Evolutionary conservation across 2,113 vertebrate genomes (phyloP).

Genomic region (Pyrgilauda ruficollis): DNA sequence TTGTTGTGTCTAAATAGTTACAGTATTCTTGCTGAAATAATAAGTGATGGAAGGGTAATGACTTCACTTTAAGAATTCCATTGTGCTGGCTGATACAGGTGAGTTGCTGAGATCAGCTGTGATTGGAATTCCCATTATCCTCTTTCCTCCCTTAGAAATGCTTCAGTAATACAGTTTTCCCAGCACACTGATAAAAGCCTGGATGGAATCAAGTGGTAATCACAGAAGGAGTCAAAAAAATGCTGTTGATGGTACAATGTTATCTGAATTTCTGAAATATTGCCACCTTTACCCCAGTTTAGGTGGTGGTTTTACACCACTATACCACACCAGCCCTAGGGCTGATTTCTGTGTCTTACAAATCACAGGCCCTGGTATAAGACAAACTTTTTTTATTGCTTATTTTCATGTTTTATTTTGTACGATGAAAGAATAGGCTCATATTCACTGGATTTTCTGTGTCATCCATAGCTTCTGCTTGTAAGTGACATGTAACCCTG

Average conservation of each 20-base stretch:
- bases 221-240: not conserved
- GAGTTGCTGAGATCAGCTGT: not conserved
- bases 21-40: not conserved
- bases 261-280: not conserved
- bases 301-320: not conserved
- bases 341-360: not conserved
- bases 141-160: not conserved
- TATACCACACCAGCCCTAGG: fast-evolving
- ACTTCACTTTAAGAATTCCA: not conserved
- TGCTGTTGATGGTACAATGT: not conserved
- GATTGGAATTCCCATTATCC: not conserved
- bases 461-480: not conserved
- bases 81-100: not conserved
- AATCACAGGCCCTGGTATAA: not conserved
- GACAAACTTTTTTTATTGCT: not conserved
- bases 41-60: not conserved
- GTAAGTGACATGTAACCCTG: fast-evolving
- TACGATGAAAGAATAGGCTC: not conserved
- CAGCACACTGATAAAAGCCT: not conserved
- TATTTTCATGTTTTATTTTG: not conserved
- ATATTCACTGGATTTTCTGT: not conserved
- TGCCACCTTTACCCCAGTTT: not conserved
- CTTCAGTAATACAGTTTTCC: not conserved
- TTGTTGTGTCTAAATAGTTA: not conserved
- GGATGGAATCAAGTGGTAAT: not conserved